These are phyloP conservation scores for Contarinia nasturtii DNA, from an alignment of 1,140 invertebrate species.

Conservation along the genomic window DNA sequence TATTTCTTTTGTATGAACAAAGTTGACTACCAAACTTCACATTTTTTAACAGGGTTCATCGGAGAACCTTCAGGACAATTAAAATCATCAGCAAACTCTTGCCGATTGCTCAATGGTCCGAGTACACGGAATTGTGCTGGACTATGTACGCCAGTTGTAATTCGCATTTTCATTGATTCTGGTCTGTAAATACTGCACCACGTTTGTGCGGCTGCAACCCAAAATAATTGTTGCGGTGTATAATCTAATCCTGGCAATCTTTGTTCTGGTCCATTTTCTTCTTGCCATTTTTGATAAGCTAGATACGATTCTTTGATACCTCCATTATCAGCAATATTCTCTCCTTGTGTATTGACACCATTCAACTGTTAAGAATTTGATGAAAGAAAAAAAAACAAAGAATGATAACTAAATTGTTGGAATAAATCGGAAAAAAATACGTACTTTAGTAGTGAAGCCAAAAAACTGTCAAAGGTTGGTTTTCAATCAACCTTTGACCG, in stretches of 20 bases:
- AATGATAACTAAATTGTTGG: not conserved
- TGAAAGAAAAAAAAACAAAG: not conserved
- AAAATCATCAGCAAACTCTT: slow-evolving; percentile 73
- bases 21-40: slow-evolving; percentile 49
- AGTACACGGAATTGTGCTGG: slow-evolving; percentile 66
- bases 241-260: slow-evolving; percentile 47
- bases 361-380: slow-evolving; percentile 44
- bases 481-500: too few relatives aligned
- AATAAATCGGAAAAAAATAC: too few relatives aligned
- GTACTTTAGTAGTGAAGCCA: too few relatives aligned
- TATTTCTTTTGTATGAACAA: not conserved
- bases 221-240: slow-evolving; percentile 50
- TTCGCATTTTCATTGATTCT: slow-evolving; percentile 51
- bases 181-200: slow-evolving; percentile 35
- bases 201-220: slow-evolving; percentile 39
- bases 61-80: slow-evolving; percentile 57
- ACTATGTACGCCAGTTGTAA: slow-evolving; percentile 58
- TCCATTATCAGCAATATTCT: slow-evolving; percentile 84
- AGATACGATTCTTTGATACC: slow-evolving; percentile 73
- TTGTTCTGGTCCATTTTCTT: slow-evolving; percentile 39
- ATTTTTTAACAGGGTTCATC: slow-evolving; percentile 82
- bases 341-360: slow-evolving; percentile 73
- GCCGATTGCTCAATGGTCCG: slow-evolving; percentile 76
- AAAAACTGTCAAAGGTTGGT: too few relatives aligned
- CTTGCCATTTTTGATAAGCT: slow-evolving; percentile 53